A percentile compares a stretch with the other conserved stretches of the same genome.
Evolutionary conservation across 2,797 vertebrate genomes (phyloP).

Genomic region (Anguilla megastoma): DNA sequence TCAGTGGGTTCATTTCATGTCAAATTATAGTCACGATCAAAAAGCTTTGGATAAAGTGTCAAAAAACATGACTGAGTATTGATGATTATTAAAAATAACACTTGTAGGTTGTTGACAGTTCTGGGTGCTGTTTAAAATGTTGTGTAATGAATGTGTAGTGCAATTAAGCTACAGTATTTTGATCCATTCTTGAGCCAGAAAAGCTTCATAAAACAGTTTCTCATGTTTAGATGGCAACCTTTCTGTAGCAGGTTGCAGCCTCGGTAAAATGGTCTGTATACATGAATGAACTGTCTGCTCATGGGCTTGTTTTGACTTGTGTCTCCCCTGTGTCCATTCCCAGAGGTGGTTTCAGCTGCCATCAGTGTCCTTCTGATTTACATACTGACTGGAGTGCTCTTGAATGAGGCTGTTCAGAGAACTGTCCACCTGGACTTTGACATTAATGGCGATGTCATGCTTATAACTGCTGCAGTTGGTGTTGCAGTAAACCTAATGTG

Average conservation of each 20-base stretch:
- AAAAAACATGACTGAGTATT: neutral
- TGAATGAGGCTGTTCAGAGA: conserved; percentile 93
- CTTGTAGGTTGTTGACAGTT: neutral
- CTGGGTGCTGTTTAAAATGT: neutral
- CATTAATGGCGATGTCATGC: conserved; percentile 96
- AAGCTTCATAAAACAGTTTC: neutral
- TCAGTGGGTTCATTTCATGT: neutral
- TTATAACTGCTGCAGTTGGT: conserved; percentile 93
- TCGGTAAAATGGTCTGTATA: conserved; percentile 32
- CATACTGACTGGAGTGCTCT: conserved; percentile 84
- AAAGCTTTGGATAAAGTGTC: neutral
- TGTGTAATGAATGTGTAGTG: neutral
- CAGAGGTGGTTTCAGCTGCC: conserved; percentile 93
- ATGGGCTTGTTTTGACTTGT: conserved; percentile 16
- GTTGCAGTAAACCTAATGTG: conserved; percentile 96
- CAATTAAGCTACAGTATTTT: neutral
- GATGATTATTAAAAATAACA: too few species aligned
- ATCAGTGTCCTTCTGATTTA: conserved; percentile 93
- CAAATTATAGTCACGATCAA: neutral
- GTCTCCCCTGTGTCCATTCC: conserved; percentile 52
- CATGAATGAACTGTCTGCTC: conserved; percentile 11
- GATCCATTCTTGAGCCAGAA: neutral
- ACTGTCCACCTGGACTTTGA: conserved; percentile 89
- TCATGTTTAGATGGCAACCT: neutral
- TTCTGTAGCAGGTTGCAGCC: neutral